Conservation (phyloP, 2,113 vertebrate species). For the Ceyx cyanopectus region DNA sequence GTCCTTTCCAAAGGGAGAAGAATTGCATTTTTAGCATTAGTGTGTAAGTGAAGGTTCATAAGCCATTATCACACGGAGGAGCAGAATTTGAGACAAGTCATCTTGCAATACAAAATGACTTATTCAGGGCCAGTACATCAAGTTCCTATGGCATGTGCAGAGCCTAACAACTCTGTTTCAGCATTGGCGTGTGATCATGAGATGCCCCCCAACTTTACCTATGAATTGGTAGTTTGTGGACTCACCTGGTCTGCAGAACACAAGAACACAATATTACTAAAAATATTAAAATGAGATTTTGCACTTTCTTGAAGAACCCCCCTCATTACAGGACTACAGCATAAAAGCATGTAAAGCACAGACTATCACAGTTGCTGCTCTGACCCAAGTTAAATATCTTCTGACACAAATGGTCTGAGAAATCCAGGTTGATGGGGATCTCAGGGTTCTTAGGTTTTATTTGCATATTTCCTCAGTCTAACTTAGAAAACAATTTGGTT, state of each 20-base stretch:
- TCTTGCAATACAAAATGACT: background rate
- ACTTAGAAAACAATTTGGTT: background rate
- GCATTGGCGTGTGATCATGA: background rate
- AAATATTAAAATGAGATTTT: background rate
- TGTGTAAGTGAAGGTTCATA: background rate
- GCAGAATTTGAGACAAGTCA: background rate
- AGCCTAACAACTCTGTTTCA: background rate
- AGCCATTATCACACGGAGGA: background rate
- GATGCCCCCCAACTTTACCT: background rate
- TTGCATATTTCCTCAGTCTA: background rate
- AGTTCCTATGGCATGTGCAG: fast-evolving
- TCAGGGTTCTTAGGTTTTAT: background rate
- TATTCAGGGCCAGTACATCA: background rate
- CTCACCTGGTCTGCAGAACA: background rate
- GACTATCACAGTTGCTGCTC: background rate
- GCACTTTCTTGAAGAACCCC: background rate
- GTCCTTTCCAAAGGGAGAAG: background rate
- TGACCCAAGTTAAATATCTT: background rate
- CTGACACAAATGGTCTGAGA: background rate
- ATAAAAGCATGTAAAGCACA: background rate
- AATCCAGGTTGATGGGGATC: background rate
- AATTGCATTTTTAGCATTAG: background rate
- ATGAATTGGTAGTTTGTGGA: background rate
- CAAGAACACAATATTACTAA: background rate
- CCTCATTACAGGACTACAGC: background rate